phyloP scores from a whole-genome alignment of 2,888 invertebrate genomes.

The Trachelus iudaicus region DNA sequence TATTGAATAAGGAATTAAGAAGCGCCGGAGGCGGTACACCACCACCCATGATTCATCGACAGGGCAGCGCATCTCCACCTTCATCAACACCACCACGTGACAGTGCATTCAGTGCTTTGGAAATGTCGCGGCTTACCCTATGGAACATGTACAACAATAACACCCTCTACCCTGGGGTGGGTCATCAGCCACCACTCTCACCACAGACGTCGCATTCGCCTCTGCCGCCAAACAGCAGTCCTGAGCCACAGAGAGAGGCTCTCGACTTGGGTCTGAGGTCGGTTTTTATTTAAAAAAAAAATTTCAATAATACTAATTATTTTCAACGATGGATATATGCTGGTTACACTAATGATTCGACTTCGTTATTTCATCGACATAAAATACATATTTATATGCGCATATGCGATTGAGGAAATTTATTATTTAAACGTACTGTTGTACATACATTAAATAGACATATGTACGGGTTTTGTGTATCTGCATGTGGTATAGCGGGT shows the following conservation, averaged over 20 bases:
- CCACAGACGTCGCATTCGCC: constrained; percentile 68
- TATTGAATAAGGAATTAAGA: constrained; percentile 71
- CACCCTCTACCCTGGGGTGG: constrained; percentile 46
- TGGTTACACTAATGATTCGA: neutral
- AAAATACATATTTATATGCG: neutral
- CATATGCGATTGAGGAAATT: neutral
- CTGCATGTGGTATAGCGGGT: neutral
- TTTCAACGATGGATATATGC: neutral
- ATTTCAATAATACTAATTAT: neutral
- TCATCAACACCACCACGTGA: constrained; percentile 68
- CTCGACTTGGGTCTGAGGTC: constrained; percentile 76
- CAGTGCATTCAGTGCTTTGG: constrained; percentile 76
- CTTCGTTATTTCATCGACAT: too few relatives aligned
- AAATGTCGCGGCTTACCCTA: constrained; percentile 82
- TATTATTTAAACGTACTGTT: neutral
- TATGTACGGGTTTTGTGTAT: neutral
- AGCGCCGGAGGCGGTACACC: constrained; percentile 61
- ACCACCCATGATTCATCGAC: constrained; percentile 62
- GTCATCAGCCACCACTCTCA: constrained; percentile 57
- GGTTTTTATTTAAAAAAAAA: neutral
- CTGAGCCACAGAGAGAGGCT: constrained; percentile 79
- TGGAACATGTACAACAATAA: constrained; percentile 85
- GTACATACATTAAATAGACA: neutral
- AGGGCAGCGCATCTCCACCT: constrained; percentile 64
- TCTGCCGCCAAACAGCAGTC: constrained; percentile 63